Base-by-base conservation (phyloP, 2,797 vertebrate genomes). In the Jordanella pulchra region DNA sequence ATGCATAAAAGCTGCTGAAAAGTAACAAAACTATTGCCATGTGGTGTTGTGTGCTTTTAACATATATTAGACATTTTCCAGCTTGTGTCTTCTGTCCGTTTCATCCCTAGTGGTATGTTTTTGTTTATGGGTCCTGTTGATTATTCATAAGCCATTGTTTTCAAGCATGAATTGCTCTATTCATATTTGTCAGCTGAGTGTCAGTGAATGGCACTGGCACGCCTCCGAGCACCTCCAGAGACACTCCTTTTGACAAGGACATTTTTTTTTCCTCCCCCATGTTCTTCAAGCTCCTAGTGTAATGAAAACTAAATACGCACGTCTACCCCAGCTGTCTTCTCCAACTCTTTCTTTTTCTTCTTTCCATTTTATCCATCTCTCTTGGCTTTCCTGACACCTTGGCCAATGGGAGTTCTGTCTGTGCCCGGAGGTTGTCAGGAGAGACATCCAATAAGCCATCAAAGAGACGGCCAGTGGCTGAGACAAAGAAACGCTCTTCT, bases 141-240 rank as follows among this genome's bases (percentile, higher is more conserved):
- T 92, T 93, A 93, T 93, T 93, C 92, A 93, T 93, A 91, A 92
- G 89, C 87, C 92, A 92, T 93, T 93, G 91, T 93, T 92, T 93
- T 92, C 87, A 87, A 91, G 90, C 88, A 75, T 82, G 89, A 88
- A 85, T 80, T 83, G 86, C 87, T 92, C 88, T 88, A 88, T 90
- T 92, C 95, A 95, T 97, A 97, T 98, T 98, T 98, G 96, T 97
- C 97, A 98, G 95, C 93, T 94, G 95, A 94, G 94, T 96, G 97
- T 95, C 95, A 79, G 86, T 89, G 97, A 95, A 96, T 96, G 96
- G 95, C 96, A 96, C 95, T 92, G 91, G 93, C 92, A 93, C 94
- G 94, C 93, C 94, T 95, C 85, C 83, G 91, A 87, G 91, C 95
- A 95, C 95, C 96, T 95, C 96, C 95, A 85, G 95, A 97, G 96